Evolutionary conservation across 2,888 invertebrate genomes (phyloP).

Genomic region (Ellobium chinense): DNA sequence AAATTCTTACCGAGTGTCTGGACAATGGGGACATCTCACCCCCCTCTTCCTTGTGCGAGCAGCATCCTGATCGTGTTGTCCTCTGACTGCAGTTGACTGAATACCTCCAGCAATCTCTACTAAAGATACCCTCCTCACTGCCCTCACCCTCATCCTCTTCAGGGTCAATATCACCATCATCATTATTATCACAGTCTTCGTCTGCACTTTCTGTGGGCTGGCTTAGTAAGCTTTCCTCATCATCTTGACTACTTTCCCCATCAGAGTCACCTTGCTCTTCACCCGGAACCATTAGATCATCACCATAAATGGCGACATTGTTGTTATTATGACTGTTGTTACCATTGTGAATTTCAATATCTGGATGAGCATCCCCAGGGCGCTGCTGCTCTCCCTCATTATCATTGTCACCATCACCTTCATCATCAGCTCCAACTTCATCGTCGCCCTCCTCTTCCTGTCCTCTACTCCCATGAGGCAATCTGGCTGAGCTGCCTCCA

Average conservation of each 20-base stretch:
- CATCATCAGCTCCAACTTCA: neutral
- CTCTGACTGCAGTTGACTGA: neutral
- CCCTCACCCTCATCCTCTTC: slow-evolving; percentile 25
- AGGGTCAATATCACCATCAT: slow-evolving; percentile 26
- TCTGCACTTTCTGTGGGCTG: slow-evolving; percentile 39
- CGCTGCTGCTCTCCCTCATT: slow-evolving; percentile 11
- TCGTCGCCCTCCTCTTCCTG: slow-evolving; percentile 27
- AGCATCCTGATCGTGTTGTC: slow-evolving; percentile 27
- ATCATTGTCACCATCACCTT: slow-evolving; percentile 26
- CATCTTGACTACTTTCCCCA: slow-evolving; percentile 21
- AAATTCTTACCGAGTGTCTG: slow-evolving; percentile 22
- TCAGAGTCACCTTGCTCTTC: slow-evolving; percentile 33
- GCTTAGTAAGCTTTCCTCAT: slow-evolving; percentile 38
- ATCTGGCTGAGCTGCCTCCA: neutral
- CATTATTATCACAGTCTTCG: slow-evolving; percentile 49
- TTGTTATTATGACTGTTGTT: slow-evolving; percentile 4
- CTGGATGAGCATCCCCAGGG: neutral
- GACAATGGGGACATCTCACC: slow-evolving; percentile 15
- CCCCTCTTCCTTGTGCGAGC: slow-evolving; percentile 26
- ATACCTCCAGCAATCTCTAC: slow-evolving; percentile 4
- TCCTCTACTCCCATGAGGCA: slow-evolving; percentile 2
- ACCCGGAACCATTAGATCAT: slow-evolving; percentile 21
- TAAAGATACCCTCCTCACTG: slow-evolving; percentile 5
- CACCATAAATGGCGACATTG: neutral
- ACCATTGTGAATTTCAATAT: neutral